Conservation (phyloP, 2,888 invertebrate genomes). For the Chymomyza amoena region DNA sequence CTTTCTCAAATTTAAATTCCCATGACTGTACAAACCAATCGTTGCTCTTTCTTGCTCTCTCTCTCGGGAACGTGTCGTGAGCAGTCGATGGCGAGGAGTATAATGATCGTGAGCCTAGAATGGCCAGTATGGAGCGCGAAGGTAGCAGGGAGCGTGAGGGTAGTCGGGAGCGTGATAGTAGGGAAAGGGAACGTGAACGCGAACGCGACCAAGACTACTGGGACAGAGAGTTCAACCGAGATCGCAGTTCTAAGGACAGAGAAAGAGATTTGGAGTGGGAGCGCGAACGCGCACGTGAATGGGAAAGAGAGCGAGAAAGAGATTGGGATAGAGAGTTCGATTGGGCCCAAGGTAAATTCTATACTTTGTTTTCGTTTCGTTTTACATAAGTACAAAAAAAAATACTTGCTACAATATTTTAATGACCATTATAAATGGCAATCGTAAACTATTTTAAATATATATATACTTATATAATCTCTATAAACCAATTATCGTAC, state of each 20-base stretch:
- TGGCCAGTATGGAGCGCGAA: constrained; percentile 58
- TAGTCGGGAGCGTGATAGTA: constrained; percentile 81
- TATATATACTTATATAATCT: not conserved
- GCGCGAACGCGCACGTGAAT: constrained; percentile 76
- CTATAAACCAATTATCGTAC: not conserved
- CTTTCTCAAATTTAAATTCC: constrained; percentile 73
- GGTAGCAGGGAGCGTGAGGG: constrained; percentile 64
- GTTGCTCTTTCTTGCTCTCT: constrained; percentile 69
- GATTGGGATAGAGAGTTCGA: constrained; percentile 79
- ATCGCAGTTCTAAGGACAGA: constrained; percentile 67
- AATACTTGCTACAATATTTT: not conserved
- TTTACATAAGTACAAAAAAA: constrained; percentile 32
- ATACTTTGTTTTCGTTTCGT: constrained; percentile 39
- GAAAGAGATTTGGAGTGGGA: constrained; percentile 77
- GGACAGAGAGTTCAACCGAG: constrained; percentile 74
- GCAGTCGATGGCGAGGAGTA: constrained; percentile 66
- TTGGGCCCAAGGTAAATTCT: constrained; percentile 78
- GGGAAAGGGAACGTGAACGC: constrained; percentile 62
- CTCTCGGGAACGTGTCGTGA: constrained; percentile 27
- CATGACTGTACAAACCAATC: constrained; percentile 72
- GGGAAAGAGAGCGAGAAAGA: constrained; percentile 78
- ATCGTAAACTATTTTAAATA: not conserved
- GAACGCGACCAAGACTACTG: constrained; percentile 73
- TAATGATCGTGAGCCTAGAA: constrained; percentile 84
- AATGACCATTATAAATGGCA: not conserved